Evolutionary conservation across 2,888 invertebrate species (phyloP).

Genomic region (Rhimphoctona megacephalus): DNA sequence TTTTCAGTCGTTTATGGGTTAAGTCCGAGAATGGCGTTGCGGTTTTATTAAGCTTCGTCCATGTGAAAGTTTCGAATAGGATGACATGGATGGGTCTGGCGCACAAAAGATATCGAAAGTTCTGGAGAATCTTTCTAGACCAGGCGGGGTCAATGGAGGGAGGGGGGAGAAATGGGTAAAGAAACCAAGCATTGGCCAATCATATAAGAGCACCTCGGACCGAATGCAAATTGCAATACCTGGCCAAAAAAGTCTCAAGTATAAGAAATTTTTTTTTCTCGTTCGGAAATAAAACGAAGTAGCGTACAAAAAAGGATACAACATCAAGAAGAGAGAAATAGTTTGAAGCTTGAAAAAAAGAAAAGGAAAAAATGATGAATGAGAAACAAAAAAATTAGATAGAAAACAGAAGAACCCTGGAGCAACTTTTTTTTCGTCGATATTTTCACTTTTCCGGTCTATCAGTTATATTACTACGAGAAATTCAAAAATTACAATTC

Average conservation of each 20-base stretch:
- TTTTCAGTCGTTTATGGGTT: slow-evolving; percentile 15
- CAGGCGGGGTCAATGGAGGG: not conserved
- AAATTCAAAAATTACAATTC: too few species aligned
- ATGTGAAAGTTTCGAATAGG: slow-evolving; percentile 39
- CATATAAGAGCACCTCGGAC: slow-evolving; percentile 35
- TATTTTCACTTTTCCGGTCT: not conserved
- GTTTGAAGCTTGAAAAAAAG: not conserved
- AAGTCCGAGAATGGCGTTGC: not conserved
- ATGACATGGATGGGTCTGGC: slow-evolving; percentile 33
- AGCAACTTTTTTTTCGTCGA: not conserved
- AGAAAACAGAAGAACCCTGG: not conserved
- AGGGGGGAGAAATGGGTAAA: not conserved
- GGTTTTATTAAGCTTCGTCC: slow-evolving; percentile 50
- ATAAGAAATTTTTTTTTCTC: slow-evolving; percentile 26
- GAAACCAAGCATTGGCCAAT: slow-evolving; percentile 43
- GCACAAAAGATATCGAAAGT: slow-evolving; percentile 45
- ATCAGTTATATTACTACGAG: too few species aligned
- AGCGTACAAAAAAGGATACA: not conserved
- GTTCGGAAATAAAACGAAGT: slow-evolving; percentile 30
- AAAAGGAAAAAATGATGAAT: not conserved
- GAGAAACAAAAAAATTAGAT: not conserved
- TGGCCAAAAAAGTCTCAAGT: slow-evolving; percentile 38
- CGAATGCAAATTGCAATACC: slow-evolving; percentile 61
- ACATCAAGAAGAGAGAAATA: not conserved
- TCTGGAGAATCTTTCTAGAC: slow-evolving; percentile 19